Conservation (phyloP, 2,113 vertebrate genomes). For the Rhagologus leucostigma region DNA sequence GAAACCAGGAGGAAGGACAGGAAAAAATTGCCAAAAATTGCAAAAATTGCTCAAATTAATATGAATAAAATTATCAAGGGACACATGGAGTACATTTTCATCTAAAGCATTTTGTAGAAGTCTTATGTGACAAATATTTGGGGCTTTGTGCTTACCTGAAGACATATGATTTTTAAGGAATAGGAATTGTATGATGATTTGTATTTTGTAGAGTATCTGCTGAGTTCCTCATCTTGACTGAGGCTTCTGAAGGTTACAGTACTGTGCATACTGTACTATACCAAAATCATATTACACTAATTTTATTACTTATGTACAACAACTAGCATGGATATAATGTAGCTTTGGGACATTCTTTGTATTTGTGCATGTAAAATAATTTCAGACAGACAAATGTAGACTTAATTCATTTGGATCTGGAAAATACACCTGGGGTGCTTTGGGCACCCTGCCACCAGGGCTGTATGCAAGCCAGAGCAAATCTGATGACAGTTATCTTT, state of each 20-base stretch:
- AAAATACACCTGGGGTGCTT: background rate
- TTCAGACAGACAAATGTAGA: background rate
- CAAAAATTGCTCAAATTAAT: background rate
- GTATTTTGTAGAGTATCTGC: background rate
- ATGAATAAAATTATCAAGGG: background rate
- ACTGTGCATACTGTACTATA: too few relatives aligned
- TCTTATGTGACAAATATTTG: background rate
- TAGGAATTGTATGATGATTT: background rate
- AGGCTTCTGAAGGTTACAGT: background rate
- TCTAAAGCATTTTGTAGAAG: background rate
- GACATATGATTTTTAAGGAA: background rate
- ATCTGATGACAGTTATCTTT: background rate
- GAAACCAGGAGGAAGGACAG: background rate
- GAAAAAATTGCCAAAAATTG: background rate
- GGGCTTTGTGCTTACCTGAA: background rate
- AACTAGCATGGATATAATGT: background rate
- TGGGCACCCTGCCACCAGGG: background rate
- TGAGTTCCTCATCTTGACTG: background rate
- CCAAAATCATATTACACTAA: background rate
- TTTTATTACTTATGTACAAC: background rate
- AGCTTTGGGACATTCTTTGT: background rate
- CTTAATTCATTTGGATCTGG: background rate
- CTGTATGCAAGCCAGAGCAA: background rate
- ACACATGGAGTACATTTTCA: background rate
- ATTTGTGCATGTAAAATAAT: background rate